Evolutionary conservation across 2,113 vertebrate genomes (phyloP).

Genomic region (Gobio gobio): DNA sequence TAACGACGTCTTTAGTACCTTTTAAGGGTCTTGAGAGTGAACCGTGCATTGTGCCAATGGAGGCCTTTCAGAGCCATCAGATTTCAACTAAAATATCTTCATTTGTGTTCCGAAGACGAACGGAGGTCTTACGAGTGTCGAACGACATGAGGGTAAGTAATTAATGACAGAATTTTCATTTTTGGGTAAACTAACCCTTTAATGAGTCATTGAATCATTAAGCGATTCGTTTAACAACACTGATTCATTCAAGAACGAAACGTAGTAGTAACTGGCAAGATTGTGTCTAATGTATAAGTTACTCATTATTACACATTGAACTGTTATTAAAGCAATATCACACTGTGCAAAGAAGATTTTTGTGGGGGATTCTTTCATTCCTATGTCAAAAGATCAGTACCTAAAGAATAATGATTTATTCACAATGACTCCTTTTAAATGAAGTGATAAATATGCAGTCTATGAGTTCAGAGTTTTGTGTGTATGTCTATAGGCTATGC

Average conservation of each 20-base stretch:
- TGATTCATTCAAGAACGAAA: not conserved
- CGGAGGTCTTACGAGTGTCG: too few relatives aligned
- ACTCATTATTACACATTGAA: not conserved
- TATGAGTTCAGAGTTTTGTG: constrained; percentile 8
- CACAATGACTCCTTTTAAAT: not conserved
- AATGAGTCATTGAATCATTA: not conserved
- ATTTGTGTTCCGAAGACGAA: too few relatives aligned
- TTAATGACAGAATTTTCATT: too few relatives aligned
- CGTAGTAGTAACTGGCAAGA: not conserved
- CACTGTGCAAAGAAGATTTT: not conserved
- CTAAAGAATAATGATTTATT: not conserved
- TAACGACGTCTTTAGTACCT: too few relatives aligned
- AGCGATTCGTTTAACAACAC: not conserved
- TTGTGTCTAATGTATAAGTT: not conserved
- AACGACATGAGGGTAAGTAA: too few relatives aligned
- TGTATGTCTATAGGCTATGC: constrained; percentile 21
- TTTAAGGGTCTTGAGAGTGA: too few relatives aligned
- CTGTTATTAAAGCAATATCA: not conserved
- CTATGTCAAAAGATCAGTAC: not conserved
- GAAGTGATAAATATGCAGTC: not conserved
- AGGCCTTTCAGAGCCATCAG: too few relatives aligned
- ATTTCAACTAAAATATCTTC: too few relatives aligned
- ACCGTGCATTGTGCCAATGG: too few relatives aligned
- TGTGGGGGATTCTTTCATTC: not conserved
- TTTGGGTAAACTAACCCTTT: too few relatives aligned